Conservation (phyloP, 2,888 invertebrate species). For the Tipula helvola region DNA sequence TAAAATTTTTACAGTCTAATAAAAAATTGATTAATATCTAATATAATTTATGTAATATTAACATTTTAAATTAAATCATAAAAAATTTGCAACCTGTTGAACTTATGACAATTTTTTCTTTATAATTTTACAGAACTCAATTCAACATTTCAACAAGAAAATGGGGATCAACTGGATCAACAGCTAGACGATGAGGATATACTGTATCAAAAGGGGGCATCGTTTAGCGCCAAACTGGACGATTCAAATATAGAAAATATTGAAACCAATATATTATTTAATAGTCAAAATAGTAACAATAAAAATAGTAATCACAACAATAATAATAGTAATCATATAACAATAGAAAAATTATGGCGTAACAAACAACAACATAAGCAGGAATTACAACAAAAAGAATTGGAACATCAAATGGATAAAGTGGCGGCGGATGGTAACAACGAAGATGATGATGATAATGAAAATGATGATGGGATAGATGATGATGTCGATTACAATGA, state of each 20-base stretch:
- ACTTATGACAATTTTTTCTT: background rate
- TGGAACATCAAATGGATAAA: background rate
- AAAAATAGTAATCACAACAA: constrained; percentile 5
- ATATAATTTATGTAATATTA: background rate
- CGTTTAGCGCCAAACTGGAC: constrained; percentile 62
- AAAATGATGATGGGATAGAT: background rate
- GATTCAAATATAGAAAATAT: constrained; percentile 28
- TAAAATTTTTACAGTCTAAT: background rate
- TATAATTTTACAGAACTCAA: constrained; percentile 53
- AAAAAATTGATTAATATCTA: background rate
- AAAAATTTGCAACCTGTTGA: background rate
- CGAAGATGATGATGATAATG: background rate
- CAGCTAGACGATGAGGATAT: constrained; percentile 46
- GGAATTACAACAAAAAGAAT: background rate
- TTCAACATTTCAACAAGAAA: constrained; percentile 48
- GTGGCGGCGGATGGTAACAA: background rate
- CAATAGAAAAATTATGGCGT: background rate
- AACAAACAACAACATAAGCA: background rate
- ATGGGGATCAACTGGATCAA: constrained; percentile 28
- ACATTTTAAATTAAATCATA: background rate
- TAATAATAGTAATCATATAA: background rate
- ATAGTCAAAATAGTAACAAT: background rate
- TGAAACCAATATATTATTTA: constrained; percentile 5
- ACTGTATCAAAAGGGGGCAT: constrained; percentile 64
- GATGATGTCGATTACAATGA: constrained; percentile 11